phyloP scores from a whole-genome alignment of 1,140 invertebrate genomes.

The Brachionus rubens region DNA sequence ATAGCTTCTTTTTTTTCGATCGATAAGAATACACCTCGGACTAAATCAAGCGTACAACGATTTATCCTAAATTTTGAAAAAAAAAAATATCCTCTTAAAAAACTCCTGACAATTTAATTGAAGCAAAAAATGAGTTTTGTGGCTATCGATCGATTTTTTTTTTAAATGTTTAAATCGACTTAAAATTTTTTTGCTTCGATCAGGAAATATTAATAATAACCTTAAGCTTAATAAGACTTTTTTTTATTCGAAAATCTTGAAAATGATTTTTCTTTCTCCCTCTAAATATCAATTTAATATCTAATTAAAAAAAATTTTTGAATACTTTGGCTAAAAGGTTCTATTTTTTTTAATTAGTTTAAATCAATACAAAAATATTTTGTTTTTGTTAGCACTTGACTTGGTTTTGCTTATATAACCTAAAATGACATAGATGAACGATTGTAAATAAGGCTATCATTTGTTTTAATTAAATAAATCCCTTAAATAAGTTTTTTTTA shows the following conservation, averaged over 20 bases:
- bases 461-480: no score
- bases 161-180: slow-evolving; percentile 11
- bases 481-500: no score
- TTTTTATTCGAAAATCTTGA: background rate
- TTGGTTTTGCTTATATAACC: no score
- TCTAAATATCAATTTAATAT: background rate
- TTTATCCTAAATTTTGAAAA: background rate
- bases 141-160: no score
- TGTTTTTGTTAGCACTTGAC: no score
- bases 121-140: no score
- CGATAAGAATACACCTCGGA: no score
- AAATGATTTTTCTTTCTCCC: slow-evolving; percentile 18
- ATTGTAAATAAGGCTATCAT: no score
- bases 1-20: no score
- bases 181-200: no score
- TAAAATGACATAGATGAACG: no score
- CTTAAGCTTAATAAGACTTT: slow-evolving; percentile 23
- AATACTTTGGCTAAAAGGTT: slow-evolving; percentile 11
- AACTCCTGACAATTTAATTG: slow-evolving; percentile 39
- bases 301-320: slow-evolving; percentile 14
- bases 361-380: no score
- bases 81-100: background rate
- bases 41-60: background rate
- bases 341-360: background rate
- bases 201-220: slow-evolving; percentile 31